Evolutionary conservation across 2,888 invertebrate species (phyloP), one percentile per base, ranked within the genome.

Genomic region (Syrista parreyssii): DNA sequence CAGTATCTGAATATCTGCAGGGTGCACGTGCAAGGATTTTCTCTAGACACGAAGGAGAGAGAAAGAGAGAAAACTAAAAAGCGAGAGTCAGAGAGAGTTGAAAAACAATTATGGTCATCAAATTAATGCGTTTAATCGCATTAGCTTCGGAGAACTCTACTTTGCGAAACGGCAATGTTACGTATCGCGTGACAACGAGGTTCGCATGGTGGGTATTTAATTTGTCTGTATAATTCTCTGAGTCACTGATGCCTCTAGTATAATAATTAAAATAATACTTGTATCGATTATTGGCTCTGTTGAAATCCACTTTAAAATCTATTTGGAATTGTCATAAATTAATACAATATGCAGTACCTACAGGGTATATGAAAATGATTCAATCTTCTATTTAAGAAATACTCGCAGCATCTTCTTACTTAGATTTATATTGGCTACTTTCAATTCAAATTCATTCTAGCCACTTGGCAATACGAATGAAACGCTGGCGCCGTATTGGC

Each of bases 121-220:
- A 76, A 82, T 82, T 80, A 79, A 75, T 81, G 78, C 77, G 78
- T 79, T 40, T 78, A 74, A 82, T 78, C 74, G 73, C 40, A 71
- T 75, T 30, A 76, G 68, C 74, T 68, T 68, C 77, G 69, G 34
- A 75, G 76, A 75, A 79, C 73, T 78, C 76, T 76, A 78, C 36
- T 79, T 80, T 68, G 71, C 68, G 36, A 68, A 77, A 74, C 55
- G 68, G 32, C 33, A 33, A 71, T 32, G 36, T 68, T 77, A 77
- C 75, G 78, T 77, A 75, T 82, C 75, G 79, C 81, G 82, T 79
- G 79, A 79, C 80, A 78, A 68, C 36, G 36, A 68, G 76, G 74
- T 73, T 74, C 81, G 75, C 82, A 33, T 33, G 71, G 31, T 31
- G 71, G 30, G 32, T 33, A 71, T 71, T 71, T 31, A 71, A 71